phyloP scores from a whole-genome alignment of 2,113 vertebrate genomes.

The Lepus timidus region DNA sequence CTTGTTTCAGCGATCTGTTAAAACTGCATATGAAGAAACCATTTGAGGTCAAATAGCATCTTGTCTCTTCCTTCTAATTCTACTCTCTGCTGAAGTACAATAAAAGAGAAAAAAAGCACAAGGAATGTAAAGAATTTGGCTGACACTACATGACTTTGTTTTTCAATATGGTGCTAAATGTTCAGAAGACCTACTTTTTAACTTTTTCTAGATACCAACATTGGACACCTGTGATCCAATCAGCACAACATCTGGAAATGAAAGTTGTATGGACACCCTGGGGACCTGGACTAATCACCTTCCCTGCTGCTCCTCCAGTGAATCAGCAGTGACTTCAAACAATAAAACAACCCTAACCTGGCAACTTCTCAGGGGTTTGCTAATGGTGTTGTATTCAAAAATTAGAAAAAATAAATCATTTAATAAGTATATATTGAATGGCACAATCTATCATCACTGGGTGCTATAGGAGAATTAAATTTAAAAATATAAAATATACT shows the following conservation, averaged over 20 bases:
- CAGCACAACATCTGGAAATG: conserved; percentile 46
- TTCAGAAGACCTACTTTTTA: background rate
- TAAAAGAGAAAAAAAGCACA: background rate
- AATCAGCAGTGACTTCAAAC: conserved; percentile 35
- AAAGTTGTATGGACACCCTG: background rate
- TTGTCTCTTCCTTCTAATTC: background rate
- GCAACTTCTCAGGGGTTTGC: conserved; percentile 43
- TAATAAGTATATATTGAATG: background rate
- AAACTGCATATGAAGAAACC: background rate
- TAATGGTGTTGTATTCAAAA: background rate
- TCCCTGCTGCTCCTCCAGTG: background rate
- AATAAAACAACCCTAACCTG: background rate
- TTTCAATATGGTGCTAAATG: background rate
- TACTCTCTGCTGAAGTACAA: background rate
- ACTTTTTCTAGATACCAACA: background rate
- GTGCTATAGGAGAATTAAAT: background rate
- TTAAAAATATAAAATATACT: background rate
- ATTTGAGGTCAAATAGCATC: background rate
- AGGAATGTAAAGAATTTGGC: background rate
- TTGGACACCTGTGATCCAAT: conserved; percentile 18
- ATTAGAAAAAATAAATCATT: background rate
- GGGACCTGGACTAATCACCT: conserved; percentile 20
- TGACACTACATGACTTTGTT: accelerated
- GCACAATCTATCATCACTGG: background rate
- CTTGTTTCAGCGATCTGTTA: background rate